phyloP scores from a whole-genome alignment of 2,888 invertebrate species.

The Nebria salina region DNA sequence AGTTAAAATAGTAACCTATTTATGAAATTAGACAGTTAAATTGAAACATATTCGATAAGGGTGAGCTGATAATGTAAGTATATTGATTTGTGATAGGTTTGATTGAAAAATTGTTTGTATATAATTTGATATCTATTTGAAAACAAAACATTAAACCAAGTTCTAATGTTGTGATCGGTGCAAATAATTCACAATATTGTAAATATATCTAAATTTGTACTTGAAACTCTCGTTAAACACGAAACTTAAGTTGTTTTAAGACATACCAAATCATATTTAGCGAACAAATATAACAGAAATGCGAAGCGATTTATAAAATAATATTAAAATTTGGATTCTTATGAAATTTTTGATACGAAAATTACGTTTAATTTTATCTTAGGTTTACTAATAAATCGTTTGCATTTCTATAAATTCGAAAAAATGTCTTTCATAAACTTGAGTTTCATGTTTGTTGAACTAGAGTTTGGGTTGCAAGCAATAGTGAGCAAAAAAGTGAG shows the following conservation, averaged over 20 bases:
- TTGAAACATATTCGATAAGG: not conserved
- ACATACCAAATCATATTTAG: not conserved
- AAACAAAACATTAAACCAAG: not conserved
- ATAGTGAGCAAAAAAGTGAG: not conserved
- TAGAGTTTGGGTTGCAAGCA: not conserved
- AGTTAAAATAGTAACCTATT: not conserved
- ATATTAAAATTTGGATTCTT: conserved; percentile 1
- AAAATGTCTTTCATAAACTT: not conserved
- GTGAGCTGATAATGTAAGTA: not conserved
- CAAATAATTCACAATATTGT: conserved; percentile 14
- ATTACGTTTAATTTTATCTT: not conserved
- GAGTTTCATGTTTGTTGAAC: not conserved
- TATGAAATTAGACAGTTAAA: not conserved
- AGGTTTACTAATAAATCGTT: not conserved
- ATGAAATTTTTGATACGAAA: conserved; percentile 1
- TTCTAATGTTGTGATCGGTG: conserved; percentile 17
- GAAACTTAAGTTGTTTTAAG: not conserved
- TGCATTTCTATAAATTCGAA: not conserved
- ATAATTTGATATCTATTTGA: not conserved
- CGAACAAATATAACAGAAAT: not conserved
- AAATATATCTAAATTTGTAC: not conserved
- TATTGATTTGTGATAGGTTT: not conserved
- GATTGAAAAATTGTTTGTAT: not conserved
- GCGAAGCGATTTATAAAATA: not conserved
- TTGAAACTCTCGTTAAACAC: not conserved